Base-by-base conservation (phyloP, 35 echinoderm and acorn worm genomes). In the Nesometra sesokonis region DNA sequence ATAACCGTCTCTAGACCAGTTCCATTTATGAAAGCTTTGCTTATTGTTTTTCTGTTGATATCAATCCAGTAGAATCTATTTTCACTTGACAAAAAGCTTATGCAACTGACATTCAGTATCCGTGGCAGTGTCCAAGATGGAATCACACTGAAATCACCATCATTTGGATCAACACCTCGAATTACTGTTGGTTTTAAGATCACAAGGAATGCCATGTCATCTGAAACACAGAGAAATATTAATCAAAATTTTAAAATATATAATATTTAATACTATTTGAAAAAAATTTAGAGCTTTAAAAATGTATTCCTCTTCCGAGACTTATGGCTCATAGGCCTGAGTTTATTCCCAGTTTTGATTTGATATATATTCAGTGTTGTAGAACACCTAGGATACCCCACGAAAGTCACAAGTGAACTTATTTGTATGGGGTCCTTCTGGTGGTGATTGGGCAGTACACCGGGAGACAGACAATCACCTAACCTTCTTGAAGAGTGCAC, bases 131-230 rank as follows among this genome's bases (percentile, higher is more conserved):
- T 83, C 81, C 34, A 30, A 13, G 81, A 83, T 29, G 81, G 81
- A 36, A 83, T 83, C n/a, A 83, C 81, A 31, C 37, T 83, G 23
- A 36, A 83, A 39, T 37, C 34, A 8, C 81, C 81, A 37, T 83
- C 81, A 35, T 39, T 30, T 0, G 38, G 81, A 29, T 37, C 33
- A 83, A 83, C 36, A 37, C 81, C 81, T 32, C 81, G 32, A 29
- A 83, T 35, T 39, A 37, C 81, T 30, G 81, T 83, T 83, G 34
- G 81, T 30, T 38, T 34, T 9, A 38, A 17, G 81, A 83, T 37
- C 34, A 83, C 34, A 35, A 83, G 81, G 81, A 83, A 83, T 30
- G 34, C 34, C 7, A 37, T 39, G 23, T 83, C 81, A 83, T 35
- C 81, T 83, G 35, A 83, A 67, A 67, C 8, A 67, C 23, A 67